Conservation (phyloP, 1,140 invertebrate species). For the Campoletis sonorensis region DNA sequence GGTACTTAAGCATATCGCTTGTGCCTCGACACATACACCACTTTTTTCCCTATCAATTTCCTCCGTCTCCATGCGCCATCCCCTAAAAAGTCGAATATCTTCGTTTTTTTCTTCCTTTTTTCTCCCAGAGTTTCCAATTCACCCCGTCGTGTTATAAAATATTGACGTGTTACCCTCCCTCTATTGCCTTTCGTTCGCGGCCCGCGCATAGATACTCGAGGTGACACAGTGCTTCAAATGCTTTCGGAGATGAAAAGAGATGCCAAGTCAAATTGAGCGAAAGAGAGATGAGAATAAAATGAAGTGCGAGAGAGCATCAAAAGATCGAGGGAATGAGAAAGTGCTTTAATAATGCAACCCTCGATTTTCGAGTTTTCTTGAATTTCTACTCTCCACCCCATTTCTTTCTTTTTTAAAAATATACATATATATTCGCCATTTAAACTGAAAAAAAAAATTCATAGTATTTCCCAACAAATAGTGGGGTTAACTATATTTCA, state of each 20-base stretch:
- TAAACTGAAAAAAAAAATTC: no score
- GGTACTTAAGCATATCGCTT: slow-evolving; percentile 42
- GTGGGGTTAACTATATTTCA: no score
- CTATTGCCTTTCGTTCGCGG: background rate
- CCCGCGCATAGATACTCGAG: slow-evolving; percentile 21
- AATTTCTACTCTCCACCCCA: slow-evolving; percentile 22
- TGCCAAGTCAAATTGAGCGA: slow-evolving; percentile 11
- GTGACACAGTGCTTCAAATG: slow-evolving; percentile 38
- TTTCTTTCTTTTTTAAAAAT: background rate
- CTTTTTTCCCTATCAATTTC: slow-evolving; percentile 29
- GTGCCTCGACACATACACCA: slow-evolving; percentile 37
- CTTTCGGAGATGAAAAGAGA: slow-evolving; percentile 45
- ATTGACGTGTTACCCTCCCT: slow-evolving; percentile 37
- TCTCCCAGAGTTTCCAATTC: slow-evolving; percentile 37
- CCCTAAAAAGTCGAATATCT: slow-evolving; percentile 31
- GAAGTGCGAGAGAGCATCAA: slow-evolving; percentile 21
- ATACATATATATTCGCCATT: background rate
- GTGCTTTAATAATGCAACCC: slow-evolving; percentile 32
- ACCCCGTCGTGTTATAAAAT: slow-evolving; percentile 44
- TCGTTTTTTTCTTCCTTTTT: background rate
- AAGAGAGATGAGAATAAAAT: slow-evolving; percentile 20
- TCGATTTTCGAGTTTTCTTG: slow-evolving; percentile 34
- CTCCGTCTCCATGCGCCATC: background rate
- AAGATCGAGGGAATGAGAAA: slow-evolving; percentile 31
- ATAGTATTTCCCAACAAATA: no score